A percentile compares a stretch with the other conserved stretches of the same genome.
Evolutionary conservation across 2,888 invertebrate species (phyloP).

Genomic region (Scelioninae gen. 1): DNA sequence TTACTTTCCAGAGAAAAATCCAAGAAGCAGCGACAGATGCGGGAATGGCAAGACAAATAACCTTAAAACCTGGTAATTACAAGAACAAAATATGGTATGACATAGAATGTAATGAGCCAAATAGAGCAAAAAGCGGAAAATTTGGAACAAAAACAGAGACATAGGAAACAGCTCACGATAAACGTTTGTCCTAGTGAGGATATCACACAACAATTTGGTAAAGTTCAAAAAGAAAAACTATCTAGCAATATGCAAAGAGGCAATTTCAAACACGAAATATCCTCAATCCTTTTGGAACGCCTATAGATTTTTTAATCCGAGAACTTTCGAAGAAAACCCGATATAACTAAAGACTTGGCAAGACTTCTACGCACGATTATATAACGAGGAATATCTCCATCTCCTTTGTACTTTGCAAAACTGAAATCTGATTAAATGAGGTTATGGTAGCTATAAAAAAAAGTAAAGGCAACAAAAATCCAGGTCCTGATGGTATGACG

Average conservation of each 20-base stretch:
- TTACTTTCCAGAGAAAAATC: too few relatives aligned
- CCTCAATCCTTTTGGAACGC: not conserved
- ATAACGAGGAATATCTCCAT: not conserved
- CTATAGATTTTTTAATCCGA: conserved; percentile 10
- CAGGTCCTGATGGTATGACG: conserved; percentile 20
- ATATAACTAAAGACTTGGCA: conserved; percentile 4
- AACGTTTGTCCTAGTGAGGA: not conserved
- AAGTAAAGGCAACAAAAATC: conserved; percentile 12
- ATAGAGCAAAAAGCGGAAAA: not conserved
- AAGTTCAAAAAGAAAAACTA: not conserved
- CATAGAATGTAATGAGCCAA: not conserved
- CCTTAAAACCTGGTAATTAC: too few relatives aligned
- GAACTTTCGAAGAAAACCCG: not conserved
- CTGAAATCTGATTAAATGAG: too few relatives aligned
- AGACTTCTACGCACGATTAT: not conserved
- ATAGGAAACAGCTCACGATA: not conserved
- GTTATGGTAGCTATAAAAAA: not conserved
- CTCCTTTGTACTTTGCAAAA: not conserved
- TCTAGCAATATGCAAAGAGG: not conserved
- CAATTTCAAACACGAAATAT: not conserved
- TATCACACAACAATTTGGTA: not conserved
- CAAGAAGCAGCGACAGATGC: too few relatives aligned
- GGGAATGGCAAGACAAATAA: too few relatives aligned
- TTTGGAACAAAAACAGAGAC: too few relatives aligned
- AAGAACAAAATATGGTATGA: too few relatives aligned